A percentile compares a stretch with the other conserved stretches of the same genome.
Conservation (phyloP, 2,888 invertebrate genomes). For the Cerastis rubricosa region DNA sequence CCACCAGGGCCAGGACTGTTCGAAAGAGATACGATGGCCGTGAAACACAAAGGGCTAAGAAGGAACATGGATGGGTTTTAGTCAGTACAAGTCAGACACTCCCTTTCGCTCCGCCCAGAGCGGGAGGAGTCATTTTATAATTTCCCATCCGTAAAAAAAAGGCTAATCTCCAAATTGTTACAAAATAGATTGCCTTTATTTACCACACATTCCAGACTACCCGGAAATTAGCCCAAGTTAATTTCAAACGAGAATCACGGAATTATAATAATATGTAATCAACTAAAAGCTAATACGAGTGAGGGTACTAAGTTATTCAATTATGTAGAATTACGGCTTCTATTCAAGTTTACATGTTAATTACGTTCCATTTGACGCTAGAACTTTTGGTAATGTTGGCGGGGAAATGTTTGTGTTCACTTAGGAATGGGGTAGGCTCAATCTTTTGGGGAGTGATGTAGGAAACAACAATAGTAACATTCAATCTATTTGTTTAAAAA, state of each 20-base stretch:
- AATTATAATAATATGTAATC: constrained; percentile 53
- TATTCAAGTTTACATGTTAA: constrained; percentile 48
- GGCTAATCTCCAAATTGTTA: constrained; percentile 24
- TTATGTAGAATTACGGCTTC: constrained; percentile 47
- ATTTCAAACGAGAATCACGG: constrained; percentile 42
- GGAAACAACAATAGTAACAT: not conserved
- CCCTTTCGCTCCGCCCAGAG: too few relatives aligned
- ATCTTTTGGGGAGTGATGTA: not conserved
- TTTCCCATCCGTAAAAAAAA: too few relatives aligned
- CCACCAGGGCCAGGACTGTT: too few relatives aligned
- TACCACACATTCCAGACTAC: not conserved
- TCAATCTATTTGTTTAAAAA: not conserved
- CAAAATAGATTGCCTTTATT: constrained; percentile 1
- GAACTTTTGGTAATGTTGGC: constrained; percentile 14
- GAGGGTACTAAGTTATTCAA: constrained; percentile 45
- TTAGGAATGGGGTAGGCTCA: not conserved
- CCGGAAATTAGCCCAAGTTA: constrained; percentile 24
- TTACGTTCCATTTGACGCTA: constrained; percentile 37
- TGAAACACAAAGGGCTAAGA: too few relatives aligned
- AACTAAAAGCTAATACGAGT: constrained; percentile 46
- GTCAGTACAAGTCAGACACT: too few relatives aligned
- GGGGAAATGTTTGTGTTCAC: constrained; percentile 18
- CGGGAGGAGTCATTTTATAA: too few relatives aligned
- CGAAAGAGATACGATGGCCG: too few relatives aligned
- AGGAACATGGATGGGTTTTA: too few relatives aligned